phyloP scores from a whole-genome alignment of 2,797 vertebrate genomes.

The Discoglossus pictus region DNA sequence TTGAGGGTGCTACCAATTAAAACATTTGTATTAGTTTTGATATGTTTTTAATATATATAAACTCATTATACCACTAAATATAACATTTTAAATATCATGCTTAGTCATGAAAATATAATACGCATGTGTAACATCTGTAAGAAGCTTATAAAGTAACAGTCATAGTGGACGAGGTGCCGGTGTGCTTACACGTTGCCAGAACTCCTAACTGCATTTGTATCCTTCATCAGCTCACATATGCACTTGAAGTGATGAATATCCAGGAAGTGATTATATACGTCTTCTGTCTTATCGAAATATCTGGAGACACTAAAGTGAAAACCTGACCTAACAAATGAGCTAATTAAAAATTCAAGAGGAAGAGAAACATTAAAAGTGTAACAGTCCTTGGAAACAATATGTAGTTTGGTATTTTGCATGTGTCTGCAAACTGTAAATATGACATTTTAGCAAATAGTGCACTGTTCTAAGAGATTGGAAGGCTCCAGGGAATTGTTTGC shows the following conservation, averaged over 20 bases:
- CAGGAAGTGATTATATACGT: conserved; percentile 13
- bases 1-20: no score
- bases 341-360: conserved; percentile 54
- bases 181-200: no score
- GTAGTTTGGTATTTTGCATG: conserved; percentile 23
- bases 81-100: no score
- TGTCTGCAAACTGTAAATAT: conserved; percentile 34
- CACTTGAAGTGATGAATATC: conserved; percentile 17
- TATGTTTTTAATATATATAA: no score
- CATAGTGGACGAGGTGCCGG: no score
- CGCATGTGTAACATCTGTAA: no score
- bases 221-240: not conserved
- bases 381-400: conserved; percentile 41
- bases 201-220: not conserved
- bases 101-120: no score
- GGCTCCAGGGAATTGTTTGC: conserved; percentile 1
- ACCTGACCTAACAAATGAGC: conserved; percentile 48
- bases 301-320: conserved; percentile 44
- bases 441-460: conserved; percentile 24
- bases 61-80: no score
- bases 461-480: conserved; percentile 6
- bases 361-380: conserved; percentile 50
- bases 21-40: no score
- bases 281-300: conserved; percentile 12
- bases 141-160: no score